phyloP scores from a whole-genome alignment of 1,140 invertebrate species.

The Pristionchus pacificus region DNA sequence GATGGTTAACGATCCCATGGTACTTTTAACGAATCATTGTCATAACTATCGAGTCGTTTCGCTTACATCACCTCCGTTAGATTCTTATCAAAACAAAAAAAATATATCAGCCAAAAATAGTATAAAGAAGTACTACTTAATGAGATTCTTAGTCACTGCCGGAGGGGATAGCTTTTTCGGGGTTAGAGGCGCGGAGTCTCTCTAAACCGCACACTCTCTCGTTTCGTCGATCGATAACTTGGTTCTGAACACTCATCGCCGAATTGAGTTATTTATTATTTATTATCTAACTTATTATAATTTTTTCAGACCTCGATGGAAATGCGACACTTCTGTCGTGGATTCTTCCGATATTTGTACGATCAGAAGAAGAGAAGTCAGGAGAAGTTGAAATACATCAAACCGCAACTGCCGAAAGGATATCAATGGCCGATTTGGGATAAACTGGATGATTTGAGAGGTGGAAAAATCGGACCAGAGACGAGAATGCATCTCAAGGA shows the following conservation, averaged over 20 bases:
- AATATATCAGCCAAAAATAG: too few species aligned
- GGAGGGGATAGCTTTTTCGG: too few species aligned
- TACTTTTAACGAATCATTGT: background rate
- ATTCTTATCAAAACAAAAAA: too few species aligned
- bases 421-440: background rate
- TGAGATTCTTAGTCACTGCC: too few species aligned
- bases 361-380: background rate
- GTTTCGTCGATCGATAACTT: too few species aligned
- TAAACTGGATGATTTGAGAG: background rate
- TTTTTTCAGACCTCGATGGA: background rate
- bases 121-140: too few species aligned
- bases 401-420: background rate
- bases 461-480: background rate
- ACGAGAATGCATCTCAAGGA: background rate
- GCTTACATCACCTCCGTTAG: too few species aligned
- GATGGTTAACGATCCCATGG: conserved; percentile 1
- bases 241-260: too few species aligned
- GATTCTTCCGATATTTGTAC: background rate
- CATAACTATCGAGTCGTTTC: too few species aligned
- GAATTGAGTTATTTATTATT: background rate
- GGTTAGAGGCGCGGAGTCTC: too few species aligned
- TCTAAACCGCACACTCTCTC: too few species aligned
- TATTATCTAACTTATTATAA: background rate
- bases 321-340: background rate
- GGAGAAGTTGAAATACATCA: background rate